These are phyloP conservation scores for Holocentrus rufus DNA, from an alignment of 2,797 vertebrate genomes.

Conservation along the genomic window DNA sequence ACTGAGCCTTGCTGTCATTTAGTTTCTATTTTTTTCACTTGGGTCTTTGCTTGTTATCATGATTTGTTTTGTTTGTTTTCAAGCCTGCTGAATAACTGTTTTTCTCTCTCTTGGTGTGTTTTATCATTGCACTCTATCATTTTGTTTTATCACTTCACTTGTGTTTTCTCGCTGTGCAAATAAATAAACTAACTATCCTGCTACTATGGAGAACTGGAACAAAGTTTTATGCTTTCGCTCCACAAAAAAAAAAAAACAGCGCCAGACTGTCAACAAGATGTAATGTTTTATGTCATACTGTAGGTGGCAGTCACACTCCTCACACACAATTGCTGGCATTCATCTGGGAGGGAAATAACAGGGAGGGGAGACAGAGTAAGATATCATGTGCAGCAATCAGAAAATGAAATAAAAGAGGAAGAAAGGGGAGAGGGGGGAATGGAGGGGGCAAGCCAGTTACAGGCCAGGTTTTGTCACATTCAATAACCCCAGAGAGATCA, in stretches of 20 bases:
- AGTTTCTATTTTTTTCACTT: slow-evolving; percentile 7
- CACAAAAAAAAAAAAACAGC: background rate
- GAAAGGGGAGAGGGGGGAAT: slow-evolving; percentile 39
- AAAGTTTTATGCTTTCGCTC: slow-evolving; percentile 7
- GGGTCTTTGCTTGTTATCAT: background rate
- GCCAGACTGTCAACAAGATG: slow-evolving; percentile 42
- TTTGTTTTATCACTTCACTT: background rate
- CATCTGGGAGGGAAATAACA: slow-evolving; percentile 2
- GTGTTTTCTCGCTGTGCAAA: slow-evolving; percentile 11
- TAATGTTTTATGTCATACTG: slow-evolving; percentile 50
- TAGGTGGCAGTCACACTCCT: slow-evolving; percentile 72
- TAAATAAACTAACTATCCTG: slow-evolving; percentile 11
- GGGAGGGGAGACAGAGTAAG: slow-evolving; percentile 22
- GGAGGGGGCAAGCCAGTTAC: slow-evolving; percentile 42
- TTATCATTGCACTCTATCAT: slow-evolving; percentile 14
- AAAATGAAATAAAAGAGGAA: slow-evolving; percentile 55
- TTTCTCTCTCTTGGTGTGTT: background rate
- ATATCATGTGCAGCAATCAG: slow-evolving; percentile 40
- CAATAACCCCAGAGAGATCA: slow-evolving; percentile 59
- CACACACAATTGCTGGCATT: background rate
- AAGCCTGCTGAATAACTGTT: slow-evolving; percentile 2
- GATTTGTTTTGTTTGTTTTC: slow-evolving; percentile 23
- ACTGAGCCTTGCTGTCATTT: background rate
- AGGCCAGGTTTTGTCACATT: slow-evolving; percentile 51
- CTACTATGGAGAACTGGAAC: slow-evolving; percentile 7